Evolutionary conservation across 2,888 invertebrate species (phyloP).

Genomic region (Barypeithes pellucidus): DNA sequence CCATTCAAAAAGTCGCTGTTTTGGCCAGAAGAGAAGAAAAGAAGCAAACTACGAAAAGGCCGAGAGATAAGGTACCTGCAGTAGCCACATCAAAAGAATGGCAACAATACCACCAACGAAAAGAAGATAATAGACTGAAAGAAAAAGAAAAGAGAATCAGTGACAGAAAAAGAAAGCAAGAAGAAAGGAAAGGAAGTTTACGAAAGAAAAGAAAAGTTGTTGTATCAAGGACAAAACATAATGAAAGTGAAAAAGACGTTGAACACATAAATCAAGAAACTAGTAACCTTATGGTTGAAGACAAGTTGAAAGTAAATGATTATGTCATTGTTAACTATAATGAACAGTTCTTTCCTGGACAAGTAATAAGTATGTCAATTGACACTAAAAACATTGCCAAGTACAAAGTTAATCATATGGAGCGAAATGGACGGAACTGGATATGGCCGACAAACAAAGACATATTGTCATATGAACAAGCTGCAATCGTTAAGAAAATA

Average conservation of each 20-base stretch:
- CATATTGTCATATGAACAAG: background rate
- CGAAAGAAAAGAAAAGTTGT: no score
- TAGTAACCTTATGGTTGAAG: no score
- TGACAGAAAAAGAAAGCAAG: slow-evolving; percentile 2
- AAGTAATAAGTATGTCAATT: no score
- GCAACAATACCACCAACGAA: background rate
- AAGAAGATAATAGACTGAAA: background rate
- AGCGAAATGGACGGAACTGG: no score
- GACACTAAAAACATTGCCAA: background rate
- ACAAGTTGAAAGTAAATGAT: no score
- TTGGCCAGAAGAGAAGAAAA: no score
- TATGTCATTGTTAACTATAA: no score
- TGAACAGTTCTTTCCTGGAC: background rate
- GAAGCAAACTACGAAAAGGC: background rate
- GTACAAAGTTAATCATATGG: background rate
- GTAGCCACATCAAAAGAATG: background rate
- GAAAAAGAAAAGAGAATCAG: slow-evolving; percentile 6
- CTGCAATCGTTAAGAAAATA: background rate
- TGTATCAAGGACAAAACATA: no score
- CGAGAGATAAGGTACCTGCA: background rate
- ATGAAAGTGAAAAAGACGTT: no score
- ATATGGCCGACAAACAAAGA: background rate
- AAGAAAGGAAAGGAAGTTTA: no score
- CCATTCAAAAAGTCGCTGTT: no score
- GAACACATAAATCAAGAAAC: no score